Percentiles rank a stretch among this genome's conserved stretches.
Evolutionary conservation across 2,113 vertebrate genomes (phyloP).

Genomic region (Lagenorhynchus albirostris): DNA sequence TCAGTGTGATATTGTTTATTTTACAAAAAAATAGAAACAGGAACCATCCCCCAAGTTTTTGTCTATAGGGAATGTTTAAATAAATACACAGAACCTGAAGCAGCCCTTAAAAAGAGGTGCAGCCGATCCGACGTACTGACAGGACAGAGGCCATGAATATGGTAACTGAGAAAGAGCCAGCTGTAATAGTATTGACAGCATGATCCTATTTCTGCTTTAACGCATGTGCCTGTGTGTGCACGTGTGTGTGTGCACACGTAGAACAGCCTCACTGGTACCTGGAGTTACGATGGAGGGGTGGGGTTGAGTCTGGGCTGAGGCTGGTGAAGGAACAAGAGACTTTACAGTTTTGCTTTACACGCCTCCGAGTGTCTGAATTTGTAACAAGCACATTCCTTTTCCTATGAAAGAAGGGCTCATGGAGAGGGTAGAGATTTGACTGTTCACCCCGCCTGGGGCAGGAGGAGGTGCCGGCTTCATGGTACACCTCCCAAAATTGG

Average conservation of each 20-base stretch:
- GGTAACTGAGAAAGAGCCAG: neutral
- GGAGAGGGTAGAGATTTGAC: accelerated
- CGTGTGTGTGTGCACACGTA: accelerated
- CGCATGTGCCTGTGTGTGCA: accelerated
- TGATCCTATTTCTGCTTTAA: neutral
- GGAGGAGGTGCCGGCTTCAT: neutral
- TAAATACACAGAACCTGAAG: no score
- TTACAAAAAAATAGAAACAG: neutral
- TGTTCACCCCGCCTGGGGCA: accelerated
- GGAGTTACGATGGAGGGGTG: accelerated
- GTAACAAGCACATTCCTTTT: neutral
- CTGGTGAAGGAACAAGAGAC: accelerated
- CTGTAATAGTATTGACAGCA: accelerated
- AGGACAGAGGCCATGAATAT: neutral
- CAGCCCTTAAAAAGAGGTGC: neutral
- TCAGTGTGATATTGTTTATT: neutral
- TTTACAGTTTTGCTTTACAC: accelerated
- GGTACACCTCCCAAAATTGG: accelerated
- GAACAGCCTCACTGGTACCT: neutral
- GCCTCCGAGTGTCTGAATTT: accelerated
- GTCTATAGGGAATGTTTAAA: neutral
- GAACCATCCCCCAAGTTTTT: neutral
- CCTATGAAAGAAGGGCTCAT: accelerated
- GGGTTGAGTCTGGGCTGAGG: neutral
- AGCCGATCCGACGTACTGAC: accelerated